Percentiles rank a stretch among this genome's conserved stretches.
Evolutionary conservation across 2,888 invertebrate species (phyloP).

Genomic region (Xanthorhoe spadicearia): DNA sequence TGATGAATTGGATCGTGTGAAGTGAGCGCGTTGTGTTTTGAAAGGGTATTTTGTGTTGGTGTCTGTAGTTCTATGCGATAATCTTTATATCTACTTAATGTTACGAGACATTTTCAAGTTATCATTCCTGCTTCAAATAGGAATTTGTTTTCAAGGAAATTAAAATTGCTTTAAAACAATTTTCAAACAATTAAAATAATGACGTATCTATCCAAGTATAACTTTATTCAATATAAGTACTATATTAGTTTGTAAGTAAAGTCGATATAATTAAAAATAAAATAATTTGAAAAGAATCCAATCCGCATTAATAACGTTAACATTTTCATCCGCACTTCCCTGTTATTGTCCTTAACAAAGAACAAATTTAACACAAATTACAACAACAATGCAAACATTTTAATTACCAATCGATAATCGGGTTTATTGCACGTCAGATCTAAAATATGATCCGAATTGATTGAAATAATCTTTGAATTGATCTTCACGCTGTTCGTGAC

Average conservation of each 20-base stretch:
- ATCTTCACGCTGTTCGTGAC: constrained; percentile 70
- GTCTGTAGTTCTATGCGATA: constrained; percentile 18
- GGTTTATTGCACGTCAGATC: constrained; percentile 52
- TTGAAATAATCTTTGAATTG: constrained; percentile 66
- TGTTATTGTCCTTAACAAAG: constrained; percentile 14
- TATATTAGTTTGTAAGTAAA: too few relatives aligned
- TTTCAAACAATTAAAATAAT: too few relatives aligned
- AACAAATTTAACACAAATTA: constrained; percentile 21
- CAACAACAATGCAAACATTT: constrained; percentile 38
- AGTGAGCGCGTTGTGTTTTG: constrained; percentile 40
- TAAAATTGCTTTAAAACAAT: too few relatives aligned
- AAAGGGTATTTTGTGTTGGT: constrained; percentile 36
- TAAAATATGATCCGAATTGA: constrained; percentile 60
- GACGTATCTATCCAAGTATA: too few relatives aligned
- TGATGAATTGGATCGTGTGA: constrained; percentile 47
- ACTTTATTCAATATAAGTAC: too few relatives aligned
- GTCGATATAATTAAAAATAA: background rate
- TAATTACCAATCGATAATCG: constrained; percentile 47
- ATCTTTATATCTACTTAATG: constrained; percentile 6
- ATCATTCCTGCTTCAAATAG: constrained; percentile 10
- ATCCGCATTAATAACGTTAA: background rate
- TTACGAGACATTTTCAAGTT: constrained; percentile 19
- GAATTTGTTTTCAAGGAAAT: background rate
- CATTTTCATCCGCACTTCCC: background rate
- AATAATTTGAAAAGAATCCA: background rate